Evolutionary conservation across 64 coral and sea anemone species (phyloP), one percentile per base, ranked within the genome.

Genomic region (Porites australiensis): DNA sequence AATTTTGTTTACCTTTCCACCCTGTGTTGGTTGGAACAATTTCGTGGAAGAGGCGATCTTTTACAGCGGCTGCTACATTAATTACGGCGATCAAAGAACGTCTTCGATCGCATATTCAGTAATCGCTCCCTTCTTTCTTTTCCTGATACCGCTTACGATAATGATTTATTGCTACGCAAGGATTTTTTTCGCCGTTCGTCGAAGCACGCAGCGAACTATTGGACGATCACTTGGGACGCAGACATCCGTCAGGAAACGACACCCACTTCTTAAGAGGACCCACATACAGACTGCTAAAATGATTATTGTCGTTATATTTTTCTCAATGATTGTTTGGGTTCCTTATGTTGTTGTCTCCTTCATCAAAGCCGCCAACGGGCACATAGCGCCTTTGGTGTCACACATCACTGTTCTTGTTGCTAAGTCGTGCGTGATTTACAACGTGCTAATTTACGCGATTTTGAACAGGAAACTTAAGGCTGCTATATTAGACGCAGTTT

Each of bases 391-490:
- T 3, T 37, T 94, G 2, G 83, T 86, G 18, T 91, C 91, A 13
- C 94, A 99, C 60, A 73, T 99, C 8, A 96, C 94, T 2, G 77
- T 99, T 8, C 84, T 99, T 6, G 88, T 99, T 54, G 83, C 98
- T 10, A 99, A 99, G 46, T 96, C 98, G 15, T 99, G 98, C 88
- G 98, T 99, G 45, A 92, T 99, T 65, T 99, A 99, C 65, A 99
- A 99, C 45, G 94, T 96, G 3, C 88, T 99, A 11, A 96, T 99
- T 12, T 99, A 99, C 88, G 98, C 94, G 8, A 77, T 96, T 13
- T 71, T 99, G 67, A 99, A 99, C 54, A 88, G 92, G 20, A 96
- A 96, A 67, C 91, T 99, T 13, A 96, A 96, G 89, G 94, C 94
- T 22, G 91, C 92, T 2, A 67, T 99, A 22, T 74, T 94, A 12